Conservation (phyloP, 2,113 vertebrate genomes). For the Empidonax alnorum region DNA sequence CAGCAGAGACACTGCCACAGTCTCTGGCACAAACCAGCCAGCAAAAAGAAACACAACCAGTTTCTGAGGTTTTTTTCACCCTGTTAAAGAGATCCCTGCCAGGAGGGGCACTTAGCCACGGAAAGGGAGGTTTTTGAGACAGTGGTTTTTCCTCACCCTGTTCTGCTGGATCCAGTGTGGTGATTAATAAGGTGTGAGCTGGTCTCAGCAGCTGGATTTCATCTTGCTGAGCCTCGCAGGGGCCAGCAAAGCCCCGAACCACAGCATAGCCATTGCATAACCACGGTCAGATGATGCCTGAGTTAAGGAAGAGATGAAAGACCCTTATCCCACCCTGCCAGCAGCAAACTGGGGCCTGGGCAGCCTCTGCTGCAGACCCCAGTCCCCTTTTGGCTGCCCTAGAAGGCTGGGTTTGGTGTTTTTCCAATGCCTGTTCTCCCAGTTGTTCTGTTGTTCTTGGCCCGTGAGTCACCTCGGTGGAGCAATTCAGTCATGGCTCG, state of each 20-base stretch:
- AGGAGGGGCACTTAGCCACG: not conserved
- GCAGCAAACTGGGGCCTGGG: not conserved
- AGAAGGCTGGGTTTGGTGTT: not conserved
- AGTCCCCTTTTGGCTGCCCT: not conserved
- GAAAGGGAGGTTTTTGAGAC: not conserved
- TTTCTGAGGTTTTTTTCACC: not conserved
- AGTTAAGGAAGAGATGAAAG: not conserved
- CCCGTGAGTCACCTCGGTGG: not conserved
- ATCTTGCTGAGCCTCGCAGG: not conserved
- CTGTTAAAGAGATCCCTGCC: not conserved
- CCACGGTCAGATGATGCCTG: not conserved
- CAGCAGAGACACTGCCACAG: not conserved
- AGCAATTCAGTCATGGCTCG: not conserved
- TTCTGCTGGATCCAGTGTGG: not conserved
- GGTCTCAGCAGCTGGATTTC: constrained; percentile 38
- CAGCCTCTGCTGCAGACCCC: not conserved
- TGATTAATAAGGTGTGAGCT: constrained; percentile 57
- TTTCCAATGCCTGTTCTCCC: not conserved
- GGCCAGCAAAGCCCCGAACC: constrained; percentile 3
- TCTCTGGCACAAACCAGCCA: not conserved
- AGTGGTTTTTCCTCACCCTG: not conserved
- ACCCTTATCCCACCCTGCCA: not conserved
- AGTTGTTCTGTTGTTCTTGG: not conserved
- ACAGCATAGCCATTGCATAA: not conserved
- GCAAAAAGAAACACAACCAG: not conserved